These are phyloP conservation scores for Olivierus martensii DNA, from an alignment of 1,140 invertebrate species.

Conservation along the genomic window DNA sequence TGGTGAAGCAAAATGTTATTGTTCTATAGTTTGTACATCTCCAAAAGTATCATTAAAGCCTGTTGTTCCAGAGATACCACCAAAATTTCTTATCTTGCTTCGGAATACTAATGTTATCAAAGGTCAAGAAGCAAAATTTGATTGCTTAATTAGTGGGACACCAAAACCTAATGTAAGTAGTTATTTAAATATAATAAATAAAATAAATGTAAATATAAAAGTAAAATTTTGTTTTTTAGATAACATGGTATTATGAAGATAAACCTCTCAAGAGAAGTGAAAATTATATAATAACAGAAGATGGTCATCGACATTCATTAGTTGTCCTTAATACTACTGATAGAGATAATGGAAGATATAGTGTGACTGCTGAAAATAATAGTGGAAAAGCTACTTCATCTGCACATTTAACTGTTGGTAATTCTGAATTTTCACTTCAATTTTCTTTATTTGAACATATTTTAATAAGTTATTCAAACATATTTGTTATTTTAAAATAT, in stretches of 20 bases:
- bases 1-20: conserved; percentile 72
- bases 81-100: conserved; percentile 49
- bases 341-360: conserved; percentile 42
- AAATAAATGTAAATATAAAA: too few relatives aligned
- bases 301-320: conserved; percentile 46
- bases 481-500: too few relatives aligned
- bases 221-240: conserved; percentile 30
- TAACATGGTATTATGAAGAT: conserved; percentile 57
- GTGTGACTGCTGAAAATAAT: conserved; percentile 60
- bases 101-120: conserved; percentile 36
- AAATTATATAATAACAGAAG: conserved; percentile 52
- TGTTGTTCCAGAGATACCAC: conserved; percentile 26
- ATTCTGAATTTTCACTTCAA: too few relatives aligned
- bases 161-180: conserved; percentile 50
- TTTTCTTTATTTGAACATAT: too few relatives aligned
- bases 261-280: conserved; percentile 45
- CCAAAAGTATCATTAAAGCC: background rate
- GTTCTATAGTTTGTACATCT: conserved; percentile 49
- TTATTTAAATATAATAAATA: too few relatives aligned
- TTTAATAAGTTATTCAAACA: too few relatives aligned
- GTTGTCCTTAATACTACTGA: conserved; percentile 40
- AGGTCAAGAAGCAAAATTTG: conserved; percentile 47
- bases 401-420: conserved; percentile 61
- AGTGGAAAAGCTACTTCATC: conserved; percentile 76
- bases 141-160: conserved; percentile 53